Evolutionary conservation across 2,797 vertebrate genomes (phyloP), one percentile per base, ranked within the genome.

Genomic region (Argentina silus): DNA sequence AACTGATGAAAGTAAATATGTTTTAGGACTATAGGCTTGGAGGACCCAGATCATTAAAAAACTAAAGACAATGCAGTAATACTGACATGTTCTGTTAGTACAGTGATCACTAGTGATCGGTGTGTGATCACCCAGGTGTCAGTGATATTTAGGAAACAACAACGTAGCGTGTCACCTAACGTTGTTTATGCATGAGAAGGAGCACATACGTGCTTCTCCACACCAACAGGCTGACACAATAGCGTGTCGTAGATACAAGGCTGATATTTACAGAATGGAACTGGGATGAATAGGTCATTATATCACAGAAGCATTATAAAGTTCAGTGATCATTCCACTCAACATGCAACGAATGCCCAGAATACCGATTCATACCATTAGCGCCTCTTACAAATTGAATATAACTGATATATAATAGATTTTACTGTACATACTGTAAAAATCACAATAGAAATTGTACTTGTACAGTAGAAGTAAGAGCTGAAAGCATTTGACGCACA

Each of bases 201-300:
- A 78, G 83, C 86, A 86, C 82, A 81, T 80, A 78, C 74, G 83
- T 73, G 81, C 76, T 85, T 93, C 90, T 90, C 83, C 89, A 90
- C 89, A 85, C 73, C 50, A 83, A 86, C 85, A 81, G 75, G 77
- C 21, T 1, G 70, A 86, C 81, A 90, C 85, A 90, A 86, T 82
- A 57, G 84, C 79, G 36, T 68, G 74, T 70, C 4, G 44, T 76
- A 86, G 89, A 93, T 92, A 93, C 89, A 89, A 67, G 56, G 77
- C 77, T 92, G 89, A 91, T 93, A 92, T 91, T 91, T 89, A 83
- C 80, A 76, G 68, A 84, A 78, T 86, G 73, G 82, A 86, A 75
- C 77, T 23, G 71, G 74, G 70, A 79, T 82, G 85, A 90, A 91
- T 90, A 92, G 89, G 89, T 91, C 88, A 90, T 88, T 90, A 83